phyloP scores from a whole-genome alignment of 2,113 vertebrate species.

The Meleagris gallopavo region DNA sequence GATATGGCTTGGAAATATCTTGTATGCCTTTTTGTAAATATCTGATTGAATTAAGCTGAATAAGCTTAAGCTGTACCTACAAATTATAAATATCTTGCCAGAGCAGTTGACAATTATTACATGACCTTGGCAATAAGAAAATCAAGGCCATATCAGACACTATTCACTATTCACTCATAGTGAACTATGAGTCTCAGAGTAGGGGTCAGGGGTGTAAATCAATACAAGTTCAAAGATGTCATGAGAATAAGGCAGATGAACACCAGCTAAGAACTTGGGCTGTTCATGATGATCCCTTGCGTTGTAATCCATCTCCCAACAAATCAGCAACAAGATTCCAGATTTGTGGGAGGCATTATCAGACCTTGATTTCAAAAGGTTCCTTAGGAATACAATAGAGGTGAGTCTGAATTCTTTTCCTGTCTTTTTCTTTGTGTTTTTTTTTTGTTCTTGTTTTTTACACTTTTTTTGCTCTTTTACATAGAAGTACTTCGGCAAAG shows the following conservation, averaged over 20 bases:
- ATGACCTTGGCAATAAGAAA: neutral
- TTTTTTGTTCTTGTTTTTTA: neutral
- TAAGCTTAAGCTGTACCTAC: neutral
- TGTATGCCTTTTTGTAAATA: neutral
- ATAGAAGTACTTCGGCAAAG: neutral
- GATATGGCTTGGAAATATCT: neutral
- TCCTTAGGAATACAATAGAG: neutral
- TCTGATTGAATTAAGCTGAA: conserved; percentile 3
- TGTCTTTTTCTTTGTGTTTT: neutral
- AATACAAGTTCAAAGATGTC: neutral
- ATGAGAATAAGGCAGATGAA: neutral
- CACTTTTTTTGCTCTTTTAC: neutral
- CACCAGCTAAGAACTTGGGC: neutral
- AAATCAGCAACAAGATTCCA: neutral
- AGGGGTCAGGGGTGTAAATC: neutral
- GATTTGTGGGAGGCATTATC: neutral
- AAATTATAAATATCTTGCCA: neutral
- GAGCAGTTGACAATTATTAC: neutral
- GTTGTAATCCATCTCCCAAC: neutral
- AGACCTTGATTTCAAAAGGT: neutral
- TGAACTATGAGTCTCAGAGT: neutral
- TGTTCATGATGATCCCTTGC: fast-evolving
- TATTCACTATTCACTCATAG: neutral
- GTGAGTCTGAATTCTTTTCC: neutral
- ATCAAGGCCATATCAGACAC: neutral